These are phyloP conservation scores for human (Homo sapiens) DNA, from an alignment of 2,113 vertebrate species.

Conservation along the genomic window DNA sequence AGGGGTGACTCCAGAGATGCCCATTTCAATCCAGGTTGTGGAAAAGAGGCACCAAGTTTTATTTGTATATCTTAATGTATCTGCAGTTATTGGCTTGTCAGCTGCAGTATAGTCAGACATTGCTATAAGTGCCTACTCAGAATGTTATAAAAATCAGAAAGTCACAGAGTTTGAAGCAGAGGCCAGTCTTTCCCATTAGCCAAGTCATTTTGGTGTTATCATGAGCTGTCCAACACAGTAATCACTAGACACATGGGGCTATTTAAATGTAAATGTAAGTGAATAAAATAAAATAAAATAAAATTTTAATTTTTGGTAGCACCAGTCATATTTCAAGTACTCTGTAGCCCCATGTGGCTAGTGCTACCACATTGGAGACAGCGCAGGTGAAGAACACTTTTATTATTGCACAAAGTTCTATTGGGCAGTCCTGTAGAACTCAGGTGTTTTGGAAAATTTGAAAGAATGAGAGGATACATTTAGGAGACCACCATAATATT, in stretches of 20 bases:
- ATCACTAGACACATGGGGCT: neutral
- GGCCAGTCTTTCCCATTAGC: neutral
- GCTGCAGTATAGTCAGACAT: neutral
- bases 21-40: neutral
- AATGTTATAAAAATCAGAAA: neutral
- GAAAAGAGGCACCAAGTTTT: neutral
- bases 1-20: neutral
- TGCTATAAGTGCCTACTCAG: neutral
- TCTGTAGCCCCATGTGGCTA: neutral
- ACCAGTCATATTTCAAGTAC: neutral
- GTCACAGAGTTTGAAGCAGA: neutral
- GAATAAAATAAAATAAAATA: neutral
- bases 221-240: neutral
- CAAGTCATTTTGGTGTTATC: neutral
- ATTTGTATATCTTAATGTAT: neutral
- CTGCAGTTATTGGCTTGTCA: neutral
- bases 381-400: neutral
- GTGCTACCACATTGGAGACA: neutral
- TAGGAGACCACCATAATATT: neutral
- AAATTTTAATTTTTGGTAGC: neutral
- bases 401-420: neutral
- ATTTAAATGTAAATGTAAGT: neutral
- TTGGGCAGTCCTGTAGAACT: neutral
- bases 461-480: neutral
- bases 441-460: neutral